These are phyloP conservation scores for Cecidostiba fungosa DNA, from an alignment of 2,888 invertebrate species.

Conservation along the genomic window DNA sequence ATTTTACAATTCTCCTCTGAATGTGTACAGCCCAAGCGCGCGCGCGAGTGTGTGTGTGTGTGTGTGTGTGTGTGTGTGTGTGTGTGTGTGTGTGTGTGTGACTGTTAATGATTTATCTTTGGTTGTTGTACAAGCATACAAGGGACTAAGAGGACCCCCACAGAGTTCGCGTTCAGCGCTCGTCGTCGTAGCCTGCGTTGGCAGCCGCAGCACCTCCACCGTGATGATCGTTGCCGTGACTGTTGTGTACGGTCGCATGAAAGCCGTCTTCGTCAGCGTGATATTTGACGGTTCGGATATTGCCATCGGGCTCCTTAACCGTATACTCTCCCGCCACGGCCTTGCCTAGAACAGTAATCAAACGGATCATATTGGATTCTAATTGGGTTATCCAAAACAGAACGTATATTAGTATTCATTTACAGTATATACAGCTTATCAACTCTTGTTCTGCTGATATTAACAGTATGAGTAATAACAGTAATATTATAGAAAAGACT, in stretches of 20 bases:
- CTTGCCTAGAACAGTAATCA: slow-evolving; percentile 82
- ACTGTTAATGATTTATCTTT: slow-evolving; percentile 53
- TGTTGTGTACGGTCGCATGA: slow-evolving; percentile 81
- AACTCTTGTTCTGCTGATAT: too few species aligned
- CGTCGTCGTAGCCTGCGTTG: slow-evolving; percentile 41
- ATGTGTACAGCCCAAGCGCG: neutral
- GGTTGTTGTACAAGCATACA: slow-evolving; percentile 30
- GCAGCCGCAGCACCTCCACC: slow-evolving; percentile 9
- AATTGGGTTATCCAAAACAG: neutral
- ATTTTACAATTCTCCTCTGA: too few species aligned
- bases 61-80: neutral
- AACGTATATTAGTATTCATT: neutral
- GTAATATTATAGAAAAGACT: too few species aligned
- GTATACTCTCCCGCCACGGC: slow-evolving; percentile 87
- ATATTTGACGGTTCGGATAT: slow-evolving; percentile 85
- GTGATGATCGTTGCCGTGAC: slow-evolving; percentile 70
- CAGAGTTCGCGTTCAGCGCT: slow-evolving; percentile 32
- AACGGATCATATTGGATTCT: neutral
- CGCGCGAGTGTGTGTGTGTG: neutral
- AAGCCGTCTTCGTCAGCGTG: slow-evolving; percentile 85
- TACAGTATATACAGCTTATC: too few species aligned
- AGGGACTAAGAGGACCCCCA: neutral
- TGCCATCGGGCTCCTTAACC: slow-evolving; percentile 85
- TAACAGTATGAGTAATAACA: too few species aligned
- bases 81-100: neutral